Percentiles rank a stretch among this genome's conserved stretches.
Evolutionary conservation across 2,797 vertebrate genomes (phyloP).

Genomic region (Nannoperca australis): DNA sequence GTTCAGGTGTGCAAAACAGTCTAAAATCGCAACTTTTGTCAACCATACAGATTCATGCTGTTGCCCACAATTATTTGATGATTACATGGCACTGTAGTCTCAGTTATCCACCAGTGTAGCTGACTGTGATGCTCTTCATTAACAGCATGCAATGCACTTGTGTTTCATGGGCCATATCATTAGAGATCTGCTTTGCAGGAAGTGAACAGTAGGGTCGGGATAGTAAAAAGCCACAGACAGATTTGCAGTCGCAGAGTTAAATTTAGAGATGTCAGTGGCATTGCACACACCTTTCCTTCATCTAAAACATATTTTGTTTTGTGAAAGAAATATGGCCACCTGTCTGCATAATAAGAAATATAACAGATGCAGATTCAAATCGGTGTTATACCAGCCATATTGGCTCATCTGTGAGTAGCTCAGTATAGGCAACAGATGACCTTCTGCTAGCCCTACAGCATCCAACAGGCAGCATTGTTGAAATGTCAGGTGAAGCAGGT

Average conservation of each 20-base stretch:
- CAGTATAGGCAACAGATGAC: conserved; percentile 51
- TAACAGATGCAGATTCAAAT: conserved; percentile 1
- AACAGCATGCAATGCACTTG: conserved; percentile 73
- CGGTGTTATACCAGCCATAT: not conserved
- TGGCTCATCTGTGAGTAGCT: not conserved
- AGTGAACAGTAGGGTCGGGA: conserved; percentile 34
- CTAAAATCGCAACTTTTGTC: conserved; percentile 18
- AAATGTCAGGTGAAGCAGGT: conserved; percentile 65
- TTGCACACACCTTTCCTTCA: conserved; percentile 7
- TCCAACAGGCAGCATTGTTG: conserved; percentile 41
- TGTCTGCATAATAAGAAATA: not conserved
- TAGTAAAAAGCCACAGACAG: conserved; percentile 27
- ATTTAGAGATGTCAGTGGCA: conserved; percentile 13
- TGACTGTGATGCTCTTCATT: conserved; percentile 75
- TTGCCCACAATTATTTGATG: conserved; percentile 66
- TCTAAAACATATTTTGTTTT: conserved; percentile 1
- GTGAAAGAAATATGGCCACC: not conserved
- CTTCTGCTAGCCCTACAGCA: conserved; percentile 45
- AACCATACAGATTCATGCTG: conserved; percentile 33
- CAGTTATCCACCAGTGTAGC: conserved; percentile 53
- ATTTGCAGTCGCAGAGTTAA: conserved; percentile 17
- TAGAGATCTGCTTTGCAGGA: conserved; percentile 67
- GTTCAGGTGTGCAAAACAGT: conserved; percentile 6
- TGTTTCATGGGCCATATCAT: conserved; percentile 76
- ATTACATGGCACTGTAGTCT: conserved; percentile 63